A percentile compares a stretch with the other conserved stretches of the same genome.
Conservation (phyloP, 2,797 vertebrate species). For the Phyllotis vaccarum region DNA sequence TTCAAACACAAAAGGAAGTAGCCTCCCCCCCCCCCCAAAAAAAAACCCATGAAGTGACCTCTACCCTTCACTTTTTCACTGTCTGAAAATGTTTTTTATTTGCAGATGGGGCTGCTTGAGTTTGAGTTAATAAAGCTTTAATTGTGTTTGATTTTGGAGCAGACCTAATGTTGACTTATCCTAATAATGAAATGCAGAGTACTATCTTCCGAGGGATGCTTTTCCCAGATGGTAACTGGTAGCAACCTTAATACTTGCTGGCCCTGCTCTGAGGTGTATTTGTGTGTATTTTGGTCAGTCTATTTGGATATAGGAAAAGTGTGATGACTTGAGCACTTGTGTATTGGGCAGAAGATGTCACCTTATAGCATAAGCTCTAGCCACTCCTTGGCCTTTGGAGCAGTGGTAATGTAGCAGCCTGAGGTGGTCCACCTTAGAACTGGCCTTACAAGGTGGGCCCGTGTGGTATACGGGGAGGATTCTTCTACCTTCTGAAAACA, state of each 20-base stretch:
- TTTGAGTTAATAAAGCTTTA: constrained; percentile 83
- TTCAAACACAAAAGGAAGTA: neutral
- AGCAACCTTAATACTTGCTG: neutral
- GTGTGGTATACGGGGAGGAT: neutral
- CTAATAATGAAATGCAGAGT: constrained; percentile 56
- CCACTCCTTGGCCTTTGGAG: neutral
- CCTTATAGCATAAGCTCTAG: neutral
- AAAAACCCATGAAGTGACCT: neutral
- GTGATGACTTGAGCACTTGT: neutral
- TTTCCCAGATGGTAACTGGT: neutral
- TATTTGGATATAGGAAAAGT: neutral
- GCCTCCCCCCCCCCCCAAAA: too few species aligned
- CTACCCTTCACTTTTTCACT: rapidly evolving
- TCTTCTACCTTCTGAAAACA: neutral
- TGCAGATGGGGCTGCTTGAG: constrained; percentile 17
- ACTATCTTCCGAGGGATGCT: neutral
- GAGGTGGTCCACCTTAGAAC: neutral
- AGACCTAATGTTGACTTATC: constrained; percentile 67
- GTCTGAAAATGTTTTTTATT: constrained; percentile 34
- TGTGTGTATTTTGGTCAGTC: neutral
- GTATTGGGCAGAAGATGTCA: neutral
- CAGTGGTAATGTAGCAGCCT: neutral
- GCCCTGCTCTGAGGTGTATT: neutral
- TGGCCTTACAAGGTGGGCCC: neutral
- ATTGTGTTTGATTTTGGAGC: constrained; percentile 82